Evolutionary conservation across 2,113 vertebrate species (phyloP), one percentile per base, ranked within the genome.

Genomic region (Paedocypris sp.): DNA sequence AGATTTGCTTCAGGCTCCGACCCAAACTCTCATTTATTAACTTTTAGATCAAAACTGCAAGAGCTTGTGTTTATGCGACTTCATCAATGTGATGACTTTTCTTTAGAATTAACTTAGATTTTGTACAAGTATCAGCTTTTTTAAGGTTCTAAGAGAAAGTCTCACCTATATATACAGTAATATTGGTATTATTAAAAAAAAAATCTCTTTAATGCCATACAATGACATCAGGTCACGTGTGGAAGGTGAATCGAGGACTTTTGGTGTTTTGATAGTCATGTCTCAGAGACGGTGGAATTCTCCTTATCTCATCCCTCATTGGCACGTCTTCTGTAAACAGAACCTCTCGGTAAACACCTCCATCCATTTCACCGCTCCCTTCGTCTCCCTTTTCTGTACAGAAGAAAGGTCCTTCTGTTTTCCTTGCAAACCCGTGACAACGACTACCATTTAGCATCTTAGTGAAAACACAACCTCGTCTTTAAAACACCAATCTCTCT

Each of bases 281-380:
- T 68, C 66, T 71, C 62, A 63, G 59, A 66, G 50, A 41, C 15
- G 45, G 48, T 28, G 72, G 68, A 68, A 66, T 74, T 59, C 41
- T 19, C 11, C 46, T 73, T 61, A 61, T 73, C 64, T 8, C 13
- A 47, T 13, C 53, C 54, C 45, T 56, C 60, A 56, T 64, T 54
- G 38, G 42, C 60, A 52, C 62, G 48, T 65, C 15, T 59, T 49
- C 26, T 26, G 32, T 23, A 39, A 23, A 48, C 18, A 23, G 43
- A 4, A 54, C 31, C 18, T 35, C 25, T 53, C 9, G 33, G 39
- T 39, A 52, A 25, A 28, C 25, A 61, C 35, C 26, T 38, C 31
- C 13, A 43, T 49, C 22, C 25, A n/a, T 32, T 68, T 23, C 35
- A 6, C 32, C 23, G 43, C 26, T 49, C 33, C 18, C 62, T 54